A percentile compares a stretch with the other conserved stretches of the same genome.
These are phyloP conservation scores for Scrobipalpa atriplicella DNA, from an alignment of 2,888 invertebrate genomes.

Conservation along the genomic window DNA sequence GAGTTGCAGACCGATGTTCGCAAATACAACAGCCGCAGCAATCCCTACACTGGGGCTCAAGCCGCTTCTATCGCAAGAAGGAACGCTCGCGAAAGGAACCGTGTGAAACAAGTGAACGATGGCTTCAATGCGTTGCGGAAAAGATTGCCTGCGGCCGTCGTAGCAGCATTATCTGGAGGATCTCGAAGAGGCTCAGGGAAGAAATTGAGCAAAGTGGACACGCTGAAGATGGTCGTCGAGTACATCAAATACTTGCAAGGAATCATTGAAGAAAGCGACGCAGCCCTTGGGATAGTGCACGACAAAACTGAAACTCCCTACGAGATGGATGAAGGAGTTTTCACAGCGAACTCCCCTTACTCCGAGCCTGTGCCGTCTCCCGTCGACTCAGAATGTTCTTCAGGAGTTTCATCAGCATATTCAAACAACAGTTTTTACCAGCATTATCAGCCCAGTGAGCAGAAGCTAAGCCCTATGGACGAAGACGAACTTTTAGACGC, in stretches of 20 bases:
- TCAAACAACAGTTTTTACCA: conserved; percentile 48
- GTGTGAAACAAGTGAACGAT: conserved; percentile 97
- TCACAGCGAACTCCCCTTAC: conserved; percentile 66
- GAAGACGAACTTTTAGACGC: conserved; percentile 93
- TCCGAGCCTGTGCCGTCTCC: conserved; percentile 84
- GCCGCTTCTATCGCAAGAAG: conserved; percentile 94
- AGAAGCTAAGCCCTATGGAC: conserved; percentile 85
- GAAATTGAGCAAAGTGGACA: conserved; percentile 96
- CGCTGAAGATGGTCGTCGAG: conserved; percentile 93
- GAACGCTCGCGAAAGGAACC: conserved; percentile 97
- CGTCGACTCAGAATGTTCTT: conserved; percentile 86
- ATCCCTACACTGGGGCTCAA: conserved; percentile 87
- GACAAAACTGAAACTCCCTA: conserved; percentile 39
- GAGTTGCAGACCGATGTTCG: conserved; percentile 74
- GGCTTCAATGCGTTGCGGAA: conserved; percentile 95
- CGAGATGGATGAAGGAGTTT: conserved; percentile 70
- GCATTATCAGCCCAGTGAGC: conserved; percentile 57
- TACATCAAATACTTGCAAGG: conserved; percentile 93
- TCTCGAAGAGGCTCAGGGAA: conserved; percentile 90
- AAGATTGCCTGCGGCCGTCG: conserved; percentile 91
- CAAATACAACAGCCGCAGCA: conserved; percentile 86
- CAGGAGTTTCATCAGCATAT: conserved; percentile 75
- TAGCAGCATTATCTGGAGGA: conserved; percentile 85
- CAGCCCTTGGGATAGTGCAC: conserved; percentile 50
- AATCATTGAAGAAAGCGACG: conserved; percentile 88